Conservation (phyloP, 64 coral and sea anemone genomes). For the Actinia equina region DNA sequence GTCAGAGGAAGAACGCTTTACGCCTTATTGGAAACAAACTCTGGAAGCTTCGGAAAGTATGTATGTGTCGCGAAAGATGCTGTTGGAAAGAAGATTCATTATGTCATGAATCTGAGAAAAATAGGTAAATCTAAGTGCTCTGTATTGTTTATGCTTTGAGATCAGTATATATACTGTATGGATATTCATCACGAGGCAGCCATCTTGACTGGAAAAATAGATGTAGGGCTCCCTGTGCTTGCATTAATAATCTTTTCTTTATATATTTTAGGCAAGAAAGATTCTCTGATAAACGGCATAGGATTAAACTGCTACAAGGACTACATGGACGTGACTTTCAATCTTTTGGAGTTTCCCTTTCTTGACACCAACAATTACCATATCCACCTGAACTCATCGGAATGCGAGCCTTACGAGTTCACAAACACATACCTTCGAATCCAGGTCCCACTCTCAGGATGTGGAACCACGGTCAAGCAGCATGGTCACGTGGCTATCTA, state of each 20-base stretch:
- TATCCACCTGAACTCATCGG: background rate
- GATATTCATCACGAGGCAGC: no score
- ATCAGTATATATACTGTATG: no score
- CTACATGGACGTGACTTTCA: background rate
- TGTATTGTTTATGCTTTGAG: no score
- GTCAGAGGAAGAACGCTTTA: background rate
- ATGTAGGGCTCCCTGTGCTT: no score
- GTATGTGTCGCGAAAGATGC: background rate
- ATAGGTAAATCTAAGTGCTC: background rate
- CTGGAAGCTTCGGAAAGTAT: background rate
- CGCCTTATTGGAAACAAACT: background rate
- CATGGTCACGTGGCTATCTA: background rate
- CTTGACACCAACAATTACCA: background rate
- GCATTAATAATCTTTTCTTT: background rate
- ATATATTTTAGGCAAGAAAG: background rate
- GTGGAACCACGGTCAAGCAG: background rate
- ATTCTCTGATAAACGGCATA: background rate
- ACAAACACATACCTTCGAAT: constrained; percentile 2
- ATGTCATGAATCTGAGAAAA: background rate
- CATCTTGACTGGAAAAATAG: no score
- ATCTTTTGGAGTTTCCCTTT: background rate
- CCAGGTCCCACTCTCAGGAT: background rate
- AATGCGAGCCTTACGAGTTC: background rate
- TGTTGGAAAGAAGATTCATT: background rate
- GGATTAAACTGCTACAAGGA: background rate